phyloP scores from a whole-genome alignment of 1,140 invertebrate genomes.

The Drosophila subpulchrella region DNA sequence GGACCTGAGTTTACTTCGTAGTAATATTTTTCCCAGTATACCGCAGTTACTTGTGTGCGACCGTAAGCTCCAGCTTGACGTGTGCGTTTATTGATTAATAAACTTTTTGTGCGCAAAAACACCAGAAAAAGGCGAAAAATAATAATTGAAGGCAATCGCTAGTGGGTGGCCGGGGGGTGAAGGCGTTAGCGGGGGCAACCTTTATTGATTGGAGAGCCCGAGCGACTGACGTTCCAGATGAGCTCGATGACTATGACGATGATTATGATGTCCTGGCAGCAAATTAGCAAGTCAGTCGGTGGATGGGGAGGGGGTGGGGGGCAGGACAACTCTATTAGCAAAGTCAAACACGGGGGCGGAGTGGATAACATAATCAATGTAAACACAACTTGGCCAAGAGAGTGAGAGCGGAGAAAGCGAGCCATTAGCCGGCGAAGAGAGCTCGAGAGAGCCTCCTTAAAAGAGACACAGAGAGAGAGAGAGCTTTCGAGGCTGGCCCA shows the following conservation, averaged over 20 bases:
- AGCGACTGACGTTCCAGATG: constrained; percentile 28
- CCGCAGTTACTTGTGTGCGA: constrained; percentile 15
- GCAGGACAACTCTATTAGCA: constrained; percentile 74
- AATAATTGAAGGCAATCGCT: constrained; percentile 40
- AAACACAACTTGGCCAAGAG: constrained; percentile 56
- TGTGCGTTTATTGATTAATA: constrained; percentile 79
- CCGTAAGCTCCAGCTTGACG: constrained; percentile 54
- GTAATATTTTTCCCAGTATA: constrained; percentile 4
- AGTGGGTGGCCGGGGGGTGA: constrained; percentile 4
- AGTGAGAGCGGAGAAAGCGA: constrained; percentile 18
- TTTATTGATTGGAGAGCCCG: constrained; percentile 64
- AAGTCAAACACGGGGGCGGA: constrained; percentile 54
- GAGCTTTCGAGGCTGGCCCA: constrained; percentile 47
- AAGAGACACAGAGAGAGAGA: constrained; percentile 9
- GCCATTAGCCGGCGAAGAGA: constrained; percentile 34
- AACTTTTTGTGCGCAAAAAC: constrained; percentile 60
- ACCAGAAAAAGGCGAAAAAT: constrained; percentile 49
- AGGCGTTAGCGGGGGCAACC: constrained; percentile 28
- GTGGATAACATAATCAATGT: constrained; percentile 80
- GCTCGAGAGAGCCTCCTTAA: constrained; percentile 8
- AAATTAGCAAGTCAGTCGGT: constrained; percentile 47
- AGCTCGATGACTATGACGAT: constrained; percentile 21
- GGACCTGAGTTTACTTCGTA: too few relatives aligned
- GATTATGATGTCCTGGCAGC: constrained; percentile 62
- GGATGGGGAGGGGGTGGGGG: neutral